These are phyloP conservation scores for Numida meleagris DNA, from an alignment of 2,113 vertebrate species.

Conservation along the genomic window DNA sequence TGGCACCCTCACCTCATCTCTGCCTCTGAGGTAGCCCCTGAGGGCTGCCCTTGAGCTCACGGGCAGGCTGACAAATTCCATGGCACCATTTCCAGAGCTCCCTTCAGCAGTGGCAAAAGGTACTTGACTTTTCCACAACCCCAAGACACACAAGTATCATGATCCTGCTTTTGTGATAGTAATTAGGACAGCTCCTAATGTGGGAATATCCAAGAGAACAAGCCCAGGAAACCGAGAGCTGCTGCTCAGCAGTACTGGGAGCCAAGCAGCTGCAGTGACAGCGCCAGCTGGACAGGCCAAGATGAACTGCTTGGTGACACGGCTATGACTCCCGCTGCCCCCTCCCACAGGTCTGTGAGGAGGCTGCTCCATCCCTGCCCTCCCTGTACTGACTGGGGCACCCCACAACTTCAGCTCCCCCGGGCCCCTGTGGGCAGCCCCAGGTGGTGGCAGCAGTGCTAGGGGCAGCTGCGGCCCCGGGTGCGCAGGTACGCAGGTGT, in stretches of 20 bases:
- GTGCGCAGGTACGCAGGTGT: too few species aligned
- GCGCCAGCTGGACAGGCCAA: background rate
- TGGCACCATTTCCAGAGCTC: background rate
- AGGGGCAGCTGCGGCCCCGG: too few species aligned
- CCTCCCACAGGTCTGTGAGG: background rate
- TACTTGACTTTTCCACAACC: background rate
- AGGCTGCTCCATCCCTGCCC: rapidly evolving
- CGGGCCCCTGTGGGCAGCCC: too few species aligned
- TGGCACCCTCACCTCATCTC: background rate
- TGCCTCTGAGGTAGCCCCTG: background rate
- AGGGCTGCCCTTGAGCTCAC: rapidly evolving
- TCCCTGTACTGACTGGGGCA: background rate
- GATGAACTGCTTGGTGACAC: rapidly evolving
- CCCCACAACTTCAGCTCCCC: too few species aligned
- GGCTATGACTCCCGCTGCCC: rapidly evolving
- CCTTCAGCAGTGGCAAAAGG: background rate
- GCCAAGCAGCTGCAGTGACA: background rate
- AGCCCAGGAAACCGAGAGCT: background rate
- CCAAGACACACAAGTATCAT: background rate
- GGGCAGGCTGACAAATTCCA: background rate
- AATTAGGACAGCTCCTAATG: background rate
- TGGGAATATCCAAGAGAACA: background rate
- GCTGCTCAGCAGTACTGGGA: background rate
- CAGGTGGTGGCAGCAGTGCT: too few species aligned
- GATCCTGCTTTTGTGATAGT: background rate